phyloP scores from a whole-genome alignment of 2,888 invertebrate genomes.

The Eupithecia dodoneata region DNA sequence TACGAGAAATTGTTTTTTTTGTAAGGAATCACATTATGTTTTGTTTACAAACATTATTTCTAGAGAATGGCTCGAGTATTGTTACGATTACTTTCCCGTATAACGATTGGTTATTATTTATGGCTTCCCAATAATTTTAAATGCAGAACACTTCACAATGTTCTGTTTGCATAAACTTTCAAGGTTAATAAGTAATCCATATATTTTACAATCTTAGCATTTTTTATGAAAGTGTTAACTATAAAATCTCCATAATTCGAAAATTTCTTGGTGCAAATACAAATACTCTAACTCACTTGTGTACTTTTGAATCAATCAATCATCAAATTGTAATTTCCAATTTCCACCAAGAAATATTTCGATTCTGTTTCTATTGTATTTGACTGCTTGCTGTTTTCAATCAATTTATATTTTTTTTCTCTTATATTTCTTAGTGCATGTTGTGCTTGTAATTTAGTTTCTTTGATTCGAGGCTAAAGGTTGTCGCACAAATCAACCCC shows the following conservation, averaged over 20 bases:
- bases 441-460: not conserved
- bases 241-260: not conserved
- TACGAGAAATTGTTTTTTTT: not conserved
- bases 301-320: not conserved
- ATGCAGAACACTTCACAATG: not conserved
- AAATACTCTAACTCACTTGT: not conserved
- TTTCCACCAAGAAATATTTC: not conserved
- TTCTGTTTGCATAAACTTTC: not conserved
- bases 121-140: not conserved
- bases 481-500: not conserved
- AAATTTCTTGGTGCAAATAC: not conserved
- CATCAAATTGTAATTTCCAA: not conserved
- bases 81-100: not conserved
- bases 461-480: not conserved
- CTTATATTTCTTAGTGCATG: not conserved
- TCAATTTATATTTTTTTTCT: slow-evolving; percentile 25
- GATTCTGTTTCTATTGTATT: slow-evolving; percentile 12
- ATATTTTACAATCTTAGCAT: not conserved
- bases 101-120: not conserved
- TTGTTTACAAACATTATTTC: not conserved
- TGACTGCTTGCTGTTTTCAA: slow-evolving; percentile 26
- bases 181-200: not conserved
- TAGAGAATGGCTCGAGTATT: not conserved
- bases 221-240: not conserved
- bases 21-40: not conserved